Conservation (phyloP, 2,888 invertebrate genomes). For the Helleia helle region DNA sequence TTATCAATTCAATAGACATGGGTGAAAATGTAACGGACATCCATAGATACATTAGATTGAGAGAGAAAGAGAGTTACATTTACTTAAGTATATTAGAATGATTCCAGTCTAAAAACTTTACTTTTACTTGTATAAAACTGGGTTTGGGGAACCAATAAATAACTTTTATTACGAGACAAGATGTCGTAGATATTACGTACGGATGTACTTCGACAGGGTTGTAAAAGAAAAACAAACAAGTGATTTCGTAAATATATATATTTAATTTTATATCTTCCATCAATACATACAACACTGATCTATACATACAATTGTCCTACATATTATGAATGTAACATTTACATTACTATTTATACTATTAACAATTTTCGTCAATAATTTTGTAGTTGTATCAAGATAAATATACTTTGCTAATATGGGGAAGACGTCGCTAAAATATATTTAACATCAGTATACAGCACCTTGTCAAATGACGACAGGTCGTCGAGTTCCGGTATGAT, state of each 20-base stretch:
- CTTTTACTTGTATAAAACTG: too few species aligned
- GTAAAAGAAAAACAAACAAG: conserved; percentile 32
- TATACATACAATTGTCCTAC: conserved; percentile 23
- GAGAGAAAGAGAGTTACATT: too few species aligned
- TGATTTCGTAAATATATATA: conserved; percentile 74
- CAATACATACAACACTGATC: conserved; percentile 72
- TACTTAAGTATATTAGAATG: too few species aligned
- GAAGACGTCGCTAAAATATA: conserved; percentile 55
- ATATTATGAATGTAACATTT: conserved; percentile 7
- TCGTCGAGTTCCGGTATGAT: conserved; percentile 50
- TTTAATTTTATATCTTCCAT: conserved; percentile 75
- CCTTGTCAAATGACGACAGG: conserved; percentile 29
- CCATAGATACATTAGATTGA: too few species aligned
- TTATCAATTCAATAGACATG: too few species aligned
- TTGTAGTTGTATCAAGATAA: conserved; percentile 9
- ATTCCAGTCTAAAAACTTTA: too few species aligned
- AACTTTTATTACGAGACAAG: too few species aligned
- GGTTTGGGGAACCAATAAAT: too few species aligned
- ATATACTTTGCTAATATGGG: conserved; percentile 31
- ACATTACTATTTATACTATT: conserved; percentile 1
- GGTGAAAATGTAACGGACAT: too few species aligned
- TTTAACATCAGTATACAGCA: conserved; percentile 31
- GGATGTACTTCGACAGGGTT: too few species aligned
- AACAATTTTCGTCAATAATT: conserved; percentile 1
- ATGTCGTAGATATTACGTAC: too few species aligned